Conservation (phyloP, 2,888 invertebrate genomes). For the Chirona hameri region DNA sequence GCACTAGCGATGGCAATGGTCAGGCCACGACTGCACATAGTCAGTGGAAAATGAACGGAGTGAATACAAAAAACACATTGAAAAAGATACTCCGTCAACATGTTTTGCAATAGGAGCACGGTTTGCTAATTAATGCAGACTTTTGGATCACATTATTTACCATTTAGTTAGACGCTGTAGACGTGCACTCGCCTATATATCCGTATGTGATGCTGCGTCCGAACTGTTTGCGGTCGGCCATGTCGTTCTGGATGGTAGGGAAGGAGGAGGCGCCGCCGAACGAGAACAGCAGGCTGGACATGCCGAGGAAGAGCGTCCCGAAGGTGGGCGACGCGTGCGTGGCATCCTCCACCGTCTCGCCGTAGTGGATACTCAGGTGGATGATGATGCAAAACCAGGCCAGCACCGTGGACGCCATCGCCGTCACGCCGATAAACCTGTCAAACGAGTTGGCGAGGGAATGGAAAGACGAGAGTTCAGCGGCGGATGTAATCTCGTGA, state of each 20-base stretch:
- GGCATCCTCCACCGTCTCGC: slow-evolving; percentile 40
- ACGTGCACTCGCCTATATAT: slow-evolving; percentile 55
- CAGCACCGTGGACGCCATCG: neutral
- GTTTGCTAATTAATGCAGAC: too few species aligned
- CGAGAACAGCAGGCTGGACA: slow-evolving; percentile 66
- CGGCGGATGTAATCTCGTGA: too few species aligned
- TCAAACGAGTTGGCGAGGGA: too few species aligned
- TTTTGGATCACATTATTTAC: too few species aligned
- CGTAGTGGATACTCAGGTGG: neutral
- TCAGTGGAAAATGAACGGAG: too few species aligned
- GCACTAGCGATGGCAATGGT: too few species aligned
- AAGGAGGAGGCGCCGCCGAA: slow-evolving; percentile 71
- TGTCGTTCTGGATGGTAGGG: slow-evolving; percentile 75
- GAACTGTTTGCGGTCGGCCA: slow-evolving; percentile 63
- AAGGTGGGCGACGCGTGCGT: slow-evolving; percentile 56
- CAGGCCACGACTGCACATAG: too few species aligned
- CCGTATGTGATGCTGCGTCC: slow-evolving; percentile 60
- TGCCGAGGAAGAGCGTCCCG: slow-evolving; percentile 63
- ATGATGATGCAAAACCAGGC: neutral
- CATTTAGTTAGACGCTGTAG: too few species aligned
- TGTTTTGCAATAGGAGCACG: too few species aligned
- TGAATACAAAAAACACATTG: too few species aligned
- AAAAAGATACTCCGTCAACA: too few species aligned
- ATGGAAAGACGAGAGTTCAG: too few species aligned
- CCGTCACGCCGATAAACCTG: neutral